Conservation (phyloP, 1,140 invertebrate species). For the Metopolophium dirhodum region DNA sequence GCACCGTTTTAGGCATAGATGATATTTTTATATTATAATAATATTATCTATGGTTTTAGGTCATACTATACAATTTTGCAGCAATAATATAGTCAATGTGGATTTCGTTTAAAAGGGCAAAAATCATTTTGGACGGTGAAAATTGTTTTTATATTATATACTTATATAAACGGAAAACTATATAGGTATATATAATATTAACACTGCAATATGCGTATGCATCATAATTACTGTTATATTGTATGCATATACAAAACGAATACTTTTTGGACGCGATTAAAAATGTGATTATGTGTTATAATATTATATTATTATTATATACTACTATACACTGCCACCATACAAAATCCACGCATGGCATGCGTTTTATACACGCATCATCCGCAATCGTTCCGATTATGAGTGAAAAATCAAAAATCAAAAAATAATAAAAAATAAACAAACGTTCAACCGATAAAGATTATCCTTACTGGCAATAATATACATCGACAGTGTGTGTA, state of each 20-base stretch:
- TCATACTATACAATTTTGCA: neutral
- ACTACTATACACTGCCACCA: neutral
- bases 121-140: neutral
- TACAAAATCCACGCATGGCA: constrained; percentile 31
- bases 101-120: neutral
- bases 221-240: neutral
- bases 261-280: neutral
- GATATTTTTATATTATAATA: no score
- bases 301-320: neutral
- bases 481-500: constrained; percentile 3
- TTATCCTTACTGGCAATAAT: constrained; percentile 21
- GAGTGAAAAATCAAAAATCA: neutral
- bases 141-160: no score
- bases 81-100: neutral
- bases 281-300: neutral
- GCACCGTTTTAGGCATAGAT: neutral
- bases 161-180: no score
- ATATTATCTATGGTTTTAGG: no score
- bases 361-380: neutral
- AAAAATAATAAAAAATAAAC: neutral
- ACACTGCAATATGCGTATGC: neutral
- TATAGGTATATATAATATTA: neutral
- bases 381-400: constrained; percentile 7
- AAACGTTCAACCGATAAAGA: constrained; percentile 36
- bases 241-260: neutral